Base-by-base conservation (phyloP, 2,113 vertebrate species). In the Pitta sordida region DNA sequence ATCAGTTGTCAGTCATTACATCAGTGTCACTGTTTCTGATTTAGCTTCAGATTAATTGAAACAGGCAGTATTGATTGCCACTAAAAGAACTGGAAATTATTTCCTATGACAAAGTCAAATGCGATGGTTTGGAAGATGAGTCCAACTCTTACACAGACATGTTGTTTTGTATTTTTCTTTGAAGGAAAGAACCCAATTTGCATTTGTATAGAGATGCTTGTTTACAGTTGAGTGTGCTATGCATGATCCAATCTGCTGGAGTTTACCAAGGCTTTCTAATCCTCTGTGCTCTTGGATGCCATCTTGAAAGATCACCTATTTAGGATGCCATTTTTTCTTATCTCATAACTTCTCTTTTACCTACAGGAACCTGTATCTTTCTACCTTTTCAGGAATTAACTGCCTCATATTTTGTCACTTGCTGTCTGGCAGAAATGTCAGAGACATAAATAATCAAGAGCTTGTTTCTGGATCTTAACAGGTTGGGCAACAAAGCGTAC, bases 21-120 rank as follows among this genome's bases (percentile, higher is more conserved):
- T 7, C 32, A 73, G 44, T 79, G 27, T 21, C 34, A 56, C 39
- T 59, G 26, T 64, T 95, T 85, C 44, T 69, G 74, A 65, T 91
- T 91, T 87, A 73, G 16, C n/a, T 60, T 73, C 52, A 62, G 17
- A 65, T 58, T 94, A 93, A 91, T 92, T 89, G 77, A 87, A 93
- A 73, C 14, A 11, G 62, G 37, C 65, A 34, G 5, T 62, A 71
- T 65, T 84, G 58, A 84, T 79, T 89, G 51, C 37, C 16, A 20
- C 41, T 76, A 36, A 63, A 76, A 62, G 55, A 83, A 51, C 6
- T 62, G 58, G 41, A 82, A 79, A 58, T 53, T 82, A 30, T 65
- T 91, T 95, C 32, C 6, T 34, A 62, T 58, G 59, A 21, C 32
- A 80, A 77, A 88, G 46, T 76, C 37, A 76, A 85, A 85, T 51